Base-by-base conservation (phyloP, 2,888 invertebrate genomes). In the Brenthis daphne region DNA sequence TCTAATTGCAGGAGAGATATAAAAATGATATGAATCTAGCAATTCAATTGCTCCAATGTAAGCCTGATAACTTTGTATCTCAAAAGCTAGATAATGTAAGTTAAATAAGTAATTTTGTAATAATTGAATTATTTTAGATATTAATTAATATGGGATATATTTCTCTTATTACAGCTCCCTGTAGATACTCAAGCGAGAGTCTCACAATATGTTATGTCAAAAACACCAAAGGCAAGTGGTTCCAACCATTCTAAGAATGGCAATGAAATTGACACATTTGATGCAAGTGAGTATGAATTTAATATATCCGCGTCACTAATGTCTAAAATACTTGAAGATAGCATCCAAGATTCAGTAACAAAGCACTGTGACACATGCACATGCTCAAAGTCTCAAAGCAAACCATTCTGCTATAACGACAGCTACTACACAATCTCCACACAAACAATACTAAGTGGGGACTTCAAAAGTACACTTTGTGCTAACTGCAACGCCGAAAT, bases 1-100 rank as follows among this genome's bases (percentile, higher is more conserved):
- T 37, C 70, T 74, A 51, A 74, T 95, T 95, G 56, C 93, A 98
- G 98, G 98, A 98, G 84, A 95, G 97, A 80, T 98, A 98, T 89
- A 96, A 98, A 86, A 97, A 96, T 82, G 99, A 99, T 85, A 98
- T 98, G 85, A 97, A 96, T 87, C 91, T 98, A 82, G 98, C 98
- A 72, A 98, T 98, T 77, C 98, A 98, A 88, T 93, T 99, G 79
- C 93, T 99, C 65, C 98, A 99, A 85, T 98, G 98, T 87, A 98
- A 98, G 84, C 98, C 98, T 76, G 97, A 97, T 75, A 97, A 97
- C 90, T 99, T 98, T 93, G 96, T 98, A 72, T 96, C 98, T 57
- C 98, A 98, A 83, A 97, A 96, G 89, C 95, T 97, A 80, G 97
- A 97, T 85, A 95, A 96, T 88, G 98, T 98, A 94, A 95, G 96